Base-by-base conservation (phyloP, 1,140 invertebrate genomes). In the Dolichoris vasculosae region DNA sequence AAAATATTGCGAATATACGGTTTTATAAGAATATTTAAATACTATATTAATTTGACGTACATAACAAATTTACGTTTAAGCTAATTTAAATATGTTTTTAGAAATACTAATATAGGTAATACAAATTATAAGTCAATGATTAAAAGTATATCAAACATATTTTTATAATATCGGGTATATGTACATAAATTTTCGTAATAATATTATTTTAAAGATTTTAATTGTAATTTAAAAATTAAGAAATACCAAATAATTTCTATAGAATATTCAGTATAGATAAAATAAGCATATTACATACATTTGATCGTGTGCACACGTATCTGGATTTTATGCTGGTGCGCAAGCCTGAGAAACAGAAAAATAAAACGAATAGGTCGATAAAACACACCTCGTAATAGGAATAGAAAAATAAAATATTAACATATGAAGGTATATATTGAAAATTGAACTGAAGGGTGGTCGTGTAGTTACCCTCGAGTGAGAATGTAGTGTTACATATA, bases 401-500 rank as follows among this genome's bases (percentile, higher is more conserved):
- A 83, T 83, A 83, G 82, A 83, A 83, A 83, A 76, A 76, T 83
- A 63, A 83, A 83, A 83, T 83, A 83, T 83, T 76, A 55, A 83
- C 71, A 17, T 76, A 76, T 26, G 48, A 26, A n/a, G 23, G 32
- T 59, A 73, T 38, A 69, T 11, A 83, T 76, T 83, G 67, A 63
- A 63, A 75, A 48, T 76, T 76, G 48, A 71, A 82, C 30, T 32
- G 67, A 81, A 48, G 59, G 78, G 59, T 81, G 79, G 30, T 20
- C 30, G 30, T 32, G 32, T 20, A 77, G n/a, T 11, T 23, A 9
- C n/a, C 26, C 8, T 55, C 30, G 30, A 48, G 38, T 48, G 43
- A 48, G 6, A 75, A 43, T 15, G 13, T 13, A 43, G 48, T 76
- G 43, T 9, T 7, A 46, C 26, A 73, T 30, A 43, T 8, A 71